Evolutionary conservation across 92 coral and sea anemone species (phyloP).

Genomic region (Chrysogorgia sp.): DNA sequence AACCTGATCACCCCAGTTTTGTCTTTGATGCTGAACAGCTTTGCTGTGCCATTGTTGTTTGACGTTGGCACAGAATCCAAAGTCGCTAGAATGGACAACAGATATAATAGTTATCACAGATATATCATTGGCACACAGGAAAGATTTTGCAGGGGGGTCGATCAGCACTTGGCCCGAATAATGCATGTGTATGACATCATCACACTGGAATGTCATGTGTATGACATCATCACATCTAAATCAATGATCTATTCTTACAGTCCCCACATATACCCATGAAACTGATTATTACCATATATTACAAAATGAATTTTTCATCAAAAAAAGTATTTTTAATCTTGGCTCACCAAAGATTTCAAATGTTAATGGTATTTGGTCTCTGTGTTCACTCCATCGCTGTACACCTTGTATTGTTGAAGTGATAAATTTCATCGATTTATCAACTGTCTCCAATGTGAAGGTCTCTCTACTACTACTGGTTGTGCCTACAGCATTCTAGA

Average conservation of each 20-base stretch:
- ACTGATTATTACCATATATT: too few relatives aligned
- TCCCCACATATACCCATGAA: too few relatives aligned
- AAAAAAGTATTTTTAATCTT: too few relatives aligned
- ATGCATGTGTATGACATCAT: too few relatives aligned
- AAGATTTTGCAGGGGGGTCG: too few relatives aligned
- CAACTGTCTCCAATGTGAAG: conserved; percentile 45
- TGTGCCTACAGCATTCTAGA: conserved; percentile 3
- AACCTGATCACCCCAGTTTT: conserved; percentile 77
- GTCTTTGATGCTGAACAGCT: conserved; percentile 78
- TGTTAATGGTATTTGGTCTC: conserved; percentile 65
- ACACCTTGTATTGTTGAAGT: conserved; percentile 73
- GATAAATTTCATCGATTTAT: conserved; percentile 72
- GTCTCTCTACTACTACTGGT: background rate
- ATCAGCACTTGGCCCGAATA: too few relatives aligned
- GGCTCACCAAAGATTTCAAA: conserved; percentile 92
- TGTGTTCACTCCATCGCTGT: conserved; percentile 74
- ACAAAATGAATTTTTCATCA: too few relatives aligned
- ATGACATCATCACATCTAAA: too few relatives aligned
- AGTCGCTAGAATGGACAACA: conserved; percentile 63
- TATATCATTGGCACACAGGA: too few relatives aligned
- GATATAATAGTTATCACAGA: too few relatives aligned
- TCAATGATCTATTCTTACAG: too few relatives aligned
- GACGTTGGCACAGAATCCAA: conserved; percentile 90
- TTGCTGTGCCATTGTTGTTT: conserved; percentile 73
- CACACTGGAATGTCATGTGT: too few relatives aligned